These are phyloP conservation scores for Vombatus ursinus DNA, from an alignment of 2,113 vertebrate genomes.

Conservation along the genomic window DNA sequence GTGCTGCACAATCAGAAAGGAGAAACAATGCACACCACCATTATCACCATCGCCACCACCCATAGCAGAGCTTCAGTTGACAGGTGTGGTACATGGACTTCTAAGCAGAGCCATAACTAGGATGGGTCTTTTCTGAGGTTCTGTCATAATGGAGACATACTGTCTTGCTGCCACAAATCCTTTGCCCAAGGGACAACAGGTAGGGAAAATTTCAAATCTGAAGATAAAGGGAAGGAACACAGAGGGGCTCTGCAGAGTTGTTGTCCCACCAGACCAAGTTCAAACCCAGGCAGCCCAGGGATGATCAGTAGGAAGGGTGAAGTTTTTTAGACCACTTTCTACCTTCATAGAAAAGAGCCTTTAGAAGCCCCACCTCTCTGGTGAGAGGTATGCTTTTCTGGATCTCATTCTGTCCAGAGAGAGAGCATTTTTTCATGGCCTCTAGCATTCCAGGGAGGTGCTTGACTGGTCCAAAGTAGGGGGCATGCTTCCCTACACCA, in stretches of 20 bases:
- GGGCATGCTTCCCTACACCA: not conserved
- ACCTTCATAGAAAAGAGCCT: not conserved
- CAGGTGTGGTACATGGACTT: not conserved
- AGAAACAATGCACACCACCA: not conserved
- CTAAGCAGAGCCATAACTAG: not conserved
- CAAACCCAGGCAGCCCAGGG: not conserved
- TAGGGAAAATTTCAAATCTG: not conserved
- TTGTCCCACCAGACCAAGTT: not conserved
- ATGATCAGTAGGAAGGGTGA: not conserved
- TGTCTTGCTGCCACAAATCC: not conserved
- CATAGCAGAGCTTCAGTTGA: not conserved
- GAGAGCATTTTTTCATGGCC: not conserved
- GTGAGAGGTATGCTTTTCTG: not conserved
- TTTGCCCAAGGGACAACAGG: not conserved
- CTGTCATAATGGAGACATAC: not conserved
- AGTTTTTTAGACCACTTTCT: not conserved
- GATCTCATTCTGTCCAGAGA: not conserved
- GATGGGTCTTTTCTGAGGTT: not conserved
- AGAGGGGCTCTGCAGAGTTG: not conserved
- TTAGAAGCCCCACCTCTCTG: not conserved
- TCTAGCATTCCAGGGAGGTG: not conserved
- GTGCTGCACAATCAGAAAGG: not conserved
- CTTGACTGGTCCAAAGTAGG: not conserved
- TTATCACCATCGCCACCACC: not conserved
- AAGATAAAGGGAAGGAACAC: not conserved